Conservation (phyloP, 2,797 vertebrate species). For the Malurus splendens region DNA sequence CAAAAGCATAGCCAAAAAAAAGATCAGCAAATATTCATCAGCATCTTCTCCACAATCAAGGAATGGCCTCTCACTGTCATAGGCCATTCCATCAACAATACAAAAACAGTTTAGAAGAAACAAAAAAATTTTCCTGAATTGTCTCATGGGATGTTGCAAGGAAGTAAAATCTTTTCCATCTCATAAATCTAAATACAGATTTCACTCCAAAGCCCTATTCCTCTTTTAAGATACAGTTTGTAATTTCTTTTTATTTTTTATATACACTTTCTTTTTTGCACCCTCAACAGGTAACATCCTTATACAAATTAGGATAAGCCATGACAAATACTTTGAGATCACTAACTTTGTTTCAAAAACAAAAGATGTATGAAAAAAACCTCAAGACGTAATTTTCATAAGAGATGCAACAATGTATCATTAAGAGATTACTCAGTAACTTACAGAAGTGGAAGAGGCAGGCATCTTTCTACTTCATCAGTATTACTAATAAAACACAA, state of each 20-base stretch:
- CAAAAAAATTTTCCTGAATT: not conserved
- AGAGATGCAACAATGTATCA: not conserved
- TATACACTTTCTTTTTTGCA: not conserved
- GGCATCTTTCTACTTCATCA: not conserved
- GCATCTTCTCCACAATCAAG: not conserved
- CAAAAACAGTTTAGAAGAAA: not conserved
- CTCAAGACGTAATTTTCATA: not conserved
- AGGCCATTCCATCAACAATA: not conserved
- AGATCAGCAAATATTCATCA: not conserved
- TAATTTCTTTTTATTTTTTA: not conserved
- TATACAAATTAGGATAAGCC: not conserved
- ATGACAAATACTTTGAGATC: not conserved
- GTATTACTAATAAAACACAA: not conserved
- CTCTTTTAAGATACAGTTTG: not conserved
- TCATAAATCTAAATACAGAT: not conserved
- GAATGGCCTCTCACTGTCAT: not conserved
- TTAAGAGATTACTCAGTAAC: not conserved
- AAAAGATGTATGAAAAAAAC: fast-evolving
- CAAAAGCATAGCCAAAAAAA: not conserved
- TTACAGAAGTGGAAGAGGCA: not conserved
- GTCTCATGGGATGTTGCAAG: not conserved
- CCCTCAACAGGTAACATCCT: not conserved
- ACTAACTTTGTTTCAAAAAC: not conserved
- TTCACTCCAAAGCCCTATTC: not conserved
- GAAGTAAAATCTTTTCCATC: not conserved